Evolutionary conservation across 2,888 invertebrate genomes (phyloP).

Genomic region (Chrysotoxum bicinctum): DNA sequence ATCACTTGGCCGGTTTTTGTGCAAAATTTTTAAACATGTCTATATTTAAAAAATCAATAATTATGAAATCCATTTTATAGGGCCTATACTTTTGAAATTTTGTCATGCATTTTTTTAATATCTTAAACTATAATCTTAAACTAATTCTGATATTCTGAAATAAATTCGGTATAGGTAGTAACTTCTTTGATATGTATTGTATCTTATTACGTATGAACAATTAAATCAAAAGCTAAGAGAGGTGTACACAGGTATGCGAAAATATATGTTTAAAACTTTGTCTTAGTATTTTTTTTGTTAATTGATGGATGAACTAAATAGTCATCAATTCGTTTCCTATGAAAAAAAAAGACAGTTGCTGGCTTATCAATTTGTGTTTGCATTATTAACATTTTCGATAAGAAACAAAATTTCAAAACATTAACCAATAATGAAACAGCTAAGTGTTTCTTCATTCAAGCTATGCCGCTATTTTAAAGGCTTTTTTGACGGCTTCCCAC

Average conservation of each 20-base stretch:
- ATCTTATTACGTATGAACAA: too few species aligned
- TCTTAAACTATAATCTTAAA: too few species aligned
- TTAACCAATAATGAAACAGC: neutral
- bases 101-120: too few species aligned
- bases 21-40: too few species aligned
- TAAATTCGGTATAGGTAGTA: too few species aligned
- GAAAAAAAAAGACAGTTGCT: neutral
- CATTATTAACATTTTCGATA: slow-evolving; percentile 19
- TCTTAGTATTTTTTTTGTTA: neutral
- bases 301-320: neutral
- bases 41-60: too few species aligned
- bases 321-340: neutral
- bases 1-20: too few species aligned
- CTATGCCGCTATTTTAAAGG: neutral
- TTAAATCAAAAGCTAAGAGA: too few species aligned
- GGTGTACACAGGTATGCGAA: neutral
- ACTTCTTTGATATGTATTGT: too few species aligned
- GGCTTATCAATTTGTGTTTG: neutral
- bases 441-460: neutral
- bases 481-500: neutral
- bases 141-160: too few species aligned
- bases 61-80: too few species aligned
- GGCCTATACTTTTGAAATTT: too few species aligned
- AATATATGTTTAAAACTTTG: neutral
- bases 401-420: neutral